These are phyloP conservation scores for Grus americana DNA, from an alignment of 2,113 vertebrate genomes.

Conservation along the genomic window DNA sequence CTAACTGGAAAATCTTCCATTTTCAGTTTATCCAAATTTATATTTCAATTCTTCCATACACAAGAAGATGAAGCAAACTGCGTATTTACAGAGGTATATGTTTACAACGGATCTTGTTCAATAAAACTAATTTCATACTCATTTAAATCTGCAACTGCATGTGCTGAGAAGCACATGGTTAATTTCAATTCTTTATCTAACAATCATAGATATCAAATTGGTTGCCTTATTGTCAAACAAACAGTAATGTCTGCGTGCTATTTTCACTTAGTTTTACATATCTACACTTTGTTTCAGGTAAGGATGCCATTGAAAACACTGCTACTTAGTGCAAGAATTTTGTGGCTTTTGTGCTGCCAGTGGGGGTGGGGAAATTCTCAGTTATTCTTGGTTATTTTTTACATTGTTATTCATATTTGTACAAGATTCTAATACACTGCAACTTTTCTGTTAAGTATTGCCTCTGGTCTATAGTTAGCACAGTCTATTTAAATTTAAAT, in stretches of 20 bases:
- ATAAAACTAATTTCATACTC: not conserved
- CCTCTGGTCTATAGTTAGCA: not conserved
- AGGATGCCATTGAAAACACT: not conserved
- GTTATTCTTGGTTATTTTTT: not conserved
- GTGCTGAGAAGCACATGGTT: not conserved
- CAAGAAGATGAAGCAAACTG: not conserved
- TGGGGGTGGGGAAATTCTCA: not conserved
- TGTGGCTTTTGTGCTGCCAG: not conserved
- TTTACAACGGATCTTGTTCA: not conserved
- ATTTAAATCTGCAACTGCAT: not conserved
- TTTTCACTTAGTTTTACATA: not conserved
- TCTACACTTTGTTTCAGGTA: not conserved
- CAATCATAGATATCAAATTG: not conserved
- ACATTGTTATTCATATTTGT: not conserved
- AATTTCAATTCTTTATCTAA: not conserved
- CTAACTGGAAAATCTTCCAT: not conserved
- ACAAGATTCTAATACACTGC: not conserved
- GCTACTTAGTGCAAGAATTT: not conserved
- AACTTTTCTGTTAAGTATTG: slow-evolving; percentile 1
- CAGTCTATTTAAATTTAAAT: slow-evolving; percentile 18
- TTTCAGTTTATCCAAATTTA: not conserved
- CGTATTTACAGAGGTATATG: not conserved
- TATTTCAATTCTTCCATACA: not conserved
- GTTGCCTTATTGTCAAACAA: not conserved
- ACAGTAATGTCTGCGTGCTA: not conserved